Percentiles rank a stretch among this genome's conserved stretches.
phyloP scores from a whole-genome alignment of 2,888 invertebrate species.

The Diplolepis rosae region DNA sequence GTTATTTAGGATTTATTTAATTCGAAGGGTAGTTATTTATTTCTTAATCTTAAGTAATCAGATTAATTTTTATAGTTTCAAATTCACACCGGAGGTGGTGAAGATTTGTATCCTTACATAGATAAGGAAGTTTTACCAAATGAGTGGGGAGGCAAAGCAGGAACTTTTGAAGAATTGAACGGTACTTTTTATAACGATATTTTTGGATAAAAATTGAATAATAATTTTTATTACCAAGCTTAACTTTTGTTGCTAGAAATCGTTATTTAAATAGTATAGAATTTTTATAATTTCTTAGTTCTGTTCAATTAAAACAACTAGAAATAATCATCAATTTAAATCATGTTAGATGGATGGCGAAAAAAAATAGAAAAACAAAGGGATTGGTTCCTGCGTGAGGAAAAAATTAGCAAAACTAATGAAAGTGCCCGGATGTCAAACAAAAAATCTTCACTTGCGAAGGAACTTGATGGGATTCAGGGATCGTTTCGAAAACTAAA shows the following conservation, averaged over 20 bases:
- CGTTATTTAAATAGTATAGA: background rate
- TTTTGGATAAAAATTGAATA: too few species aligned
- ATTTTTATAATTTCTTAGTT: too few species aligned
- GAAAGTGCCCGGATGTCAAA: slow-evolving; percentile 62
- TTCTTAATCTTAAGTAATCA: too few species aligned
- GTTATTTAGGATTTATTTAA: too few species aligned
- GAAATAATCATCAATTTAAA: background rate
- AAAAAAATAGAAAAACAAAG: slow-evolving; percentile 65
- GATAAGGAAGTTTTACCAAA: slow-evolving; percentile 72
- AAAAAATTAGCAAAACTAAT: slow-evolving; percentile 65
- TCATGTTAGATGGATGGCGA: slow-evolving; percentile 62
- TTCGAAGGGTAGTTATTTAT: too few species aligned
- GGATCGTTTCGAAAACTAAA: slow-evolving; percentile 69
- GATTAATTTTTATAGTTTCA: slow-evolving; percentile 62
- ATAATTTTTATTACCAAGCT: background rate
- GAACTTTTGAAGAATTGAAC: slow-evolving; percentile 65
- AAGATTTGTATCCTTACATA: slow-evolving; percentile 69
- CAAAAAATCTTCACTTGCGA: slow-evolving; percentile 55
- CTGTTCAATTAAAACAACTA: background rate
- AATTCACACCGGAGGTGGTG: slow-evolving; percentile 69
- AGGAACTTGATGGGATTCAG: slow-evolving; percentile 64
- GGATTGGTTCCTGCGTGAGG: slow-evolving; percentile 69
- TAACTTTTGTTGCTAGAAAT: background rate
- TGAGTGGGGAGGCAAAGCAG: slow-evolving; percentile 74
- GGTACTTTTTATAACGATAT: slow-evolving; percentile 50